These are phyloP conservation scores for Cephalopterus ornatus DNA, from an alignment of 2,113 vertebrate genomes.

Conservation along the genomic window DNA sequence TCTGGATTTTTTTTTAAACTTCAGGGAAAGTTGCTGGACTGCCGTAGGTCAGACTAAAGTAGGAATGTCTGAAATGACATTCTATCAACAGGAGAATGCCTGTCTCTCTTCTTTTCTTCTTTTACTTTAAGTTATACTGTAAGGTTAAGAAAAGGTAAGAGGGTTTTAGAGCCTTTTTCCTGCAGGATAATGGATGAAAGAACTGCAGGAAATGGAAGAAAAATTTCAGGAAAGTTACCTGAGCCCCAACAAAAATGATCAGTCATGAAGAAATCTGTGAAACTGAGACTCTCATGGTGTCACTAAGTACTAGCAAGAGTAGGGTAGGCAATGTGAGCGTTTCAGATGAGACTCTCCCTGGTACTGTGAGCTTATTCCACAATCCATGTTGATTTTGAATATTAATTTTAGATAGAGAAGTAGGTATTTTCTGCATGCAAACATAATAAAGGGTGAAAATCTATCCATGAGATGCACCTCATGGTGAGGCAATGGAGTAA, in stretches of 20 bases:
- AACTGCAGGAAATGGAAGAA: conserved; percentile 28
- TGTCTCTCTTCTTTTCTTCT: conserved; percentile 3
- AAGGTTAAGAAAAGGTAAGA: conserved; percentile 1
- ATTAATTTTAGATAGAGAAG: background rate
- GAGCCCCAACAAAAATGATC: background rate
- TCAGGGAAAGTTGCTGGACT: background rate
- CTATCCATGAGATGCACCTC: background rate
- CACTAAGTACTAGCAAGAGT: background rate
- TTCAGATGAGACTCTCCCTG: background rate
- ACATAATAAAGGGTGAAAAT: background rate
- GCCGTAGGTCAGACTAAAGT: background rate
- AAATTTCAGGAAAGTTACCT: background rate
- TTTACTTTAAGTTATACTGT: conserved; percentile 19
- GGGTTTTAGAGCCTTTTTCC: conserved; percentile 15
- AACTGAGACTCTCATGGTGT: background rate
- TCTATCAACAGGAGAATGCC: background rate
- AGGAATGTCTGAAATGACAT: conserved; percentile 9
- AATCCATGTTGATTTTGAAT: background rate
- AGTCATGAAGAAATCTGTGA: background rate
- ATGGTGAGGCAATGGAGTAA: background rate
- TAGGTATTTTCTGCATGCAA: background rate
- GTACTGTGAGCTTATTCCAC: background rate
- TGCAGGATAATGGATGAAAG: conserved; percentile 24
- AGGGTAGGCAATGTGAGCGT: background rate
- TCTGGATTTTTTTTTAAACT: background rate